A percentile compares a stretch with the other conserved stretches of the same genome.
These are phyloP conservation scores for Parnassius smintheus DNA, from an alignment of 2,888 invertebrate genomes.

Conservation along the genomic window DNA sequence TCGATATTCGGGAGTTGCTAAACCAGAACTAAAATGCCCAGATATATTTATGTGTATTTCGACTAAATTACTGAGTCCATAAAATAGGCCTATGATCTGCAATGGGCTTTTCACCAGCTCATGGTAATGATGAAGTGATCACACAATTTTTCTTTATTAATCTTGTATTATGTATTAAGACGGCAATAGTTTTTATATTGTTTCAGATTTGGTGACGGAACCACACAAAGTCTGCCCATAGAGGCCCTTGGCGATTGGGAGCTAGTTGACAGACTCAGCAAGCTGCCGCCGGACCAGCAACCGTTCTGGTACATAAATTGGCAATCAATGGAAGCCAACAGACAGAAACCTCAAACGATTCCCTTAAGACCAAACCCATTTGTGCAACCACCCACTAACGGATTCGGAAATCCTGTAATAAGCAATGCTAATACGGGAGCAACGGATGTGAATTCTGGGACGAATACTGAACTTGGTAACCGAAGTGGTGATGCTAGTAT, in stretches of 20 bases:
- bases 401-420: background rate
- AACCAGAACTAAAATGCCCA: no score
- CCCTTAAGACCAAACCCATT: slow-evolving; percentile 47
- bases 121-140: no score
- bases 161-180: no score
- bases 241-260: slow-evolving; percentile 84
- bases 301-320: slow-evolving; percentile 88
- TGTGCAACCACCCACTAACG: slow-evolving; percentile 27
- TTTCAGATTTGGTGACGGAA: slow-evolving; percentile 49
- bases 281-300: slow-evolving; percentile 81
- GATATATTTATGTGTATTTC: no score
- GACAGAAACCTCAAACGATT: slow-evolving; percentile 54
- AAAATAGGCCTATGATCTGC: no score
- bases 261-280: slow-evolving; percentile 79
- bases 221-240: slow-evolving; percentile 76
- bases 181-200: background rate
- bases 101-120: no score
- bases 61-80: no score
- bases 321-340: slow-evolving; percentile 80
- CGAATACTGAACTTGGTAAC: slow-evolving; percentile 6
- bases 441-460: slow-evolving; percentile 1
- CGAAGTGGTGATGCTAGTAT: slow-evolving; percentile 12
- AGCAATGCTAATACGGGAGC: background rate
- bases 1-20: no score
- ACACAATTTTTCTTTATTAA: no score